phyloP scores from a whole-genome alignment of 2,113 vertebrate species.

The Paralichthys olivaceus region DNA sequence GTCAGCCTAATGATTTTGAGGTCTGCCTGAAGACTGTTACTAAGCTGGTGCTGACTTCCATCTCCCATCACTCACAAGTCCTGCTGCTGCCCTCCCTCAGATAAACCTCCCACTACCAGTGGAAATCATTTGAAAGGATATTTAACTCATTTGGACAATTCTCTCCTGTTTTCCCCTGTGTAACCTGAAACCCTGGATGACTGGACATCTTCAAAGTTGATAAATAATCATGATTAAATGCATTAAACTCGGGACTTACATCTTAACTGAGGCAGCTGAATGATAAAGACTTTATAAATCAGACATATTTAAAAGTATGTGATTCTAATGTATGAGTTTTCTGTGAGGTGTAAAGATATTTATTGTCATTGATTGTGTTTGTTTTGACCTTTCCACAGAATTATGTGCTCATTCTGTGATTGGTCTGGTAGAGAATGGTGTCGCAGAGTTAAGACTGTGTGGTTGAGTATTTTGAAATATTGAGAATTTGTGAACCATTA shows the following conservation, averaged over 20 bases:
- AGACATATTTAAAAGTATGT: constrained; percentile 41
- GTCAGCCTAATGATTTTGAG: constrained; percentile 45
- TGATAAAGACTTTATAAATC: constrained; percentile 15
- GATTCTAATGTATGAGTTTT: constrained; percentile 38
- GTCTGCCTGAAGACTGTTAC: constrained; percentile 29
- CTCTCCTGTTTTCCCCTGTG: neutral
- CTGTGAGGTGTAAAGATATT: constrained; percentile 40
- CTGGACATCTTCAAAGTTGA: constrained; percentile 18
- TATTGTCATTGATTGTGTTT: constrained; percentile 28
- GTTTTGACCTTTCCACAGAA: constrained; percentile 27
- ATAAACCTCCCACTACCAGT: constrained; percentile 21
- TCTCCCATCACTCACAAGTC: constrained; percentile 38
- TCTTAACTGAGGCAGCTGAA: constrained; percentile 58
- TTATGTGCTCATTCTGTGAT: neutral
- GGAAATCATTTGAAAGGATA: constrained; percentile 37
- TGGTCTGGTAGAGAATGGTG: constrained; percentile 10
- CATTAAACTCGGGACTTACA: constrained; percentile 26
- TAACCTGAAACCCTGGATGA: constrained; percentile 13
- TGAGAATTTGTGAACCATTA: constrained; percentile 14
- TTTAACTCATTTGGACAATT: constrained; percentile 21
- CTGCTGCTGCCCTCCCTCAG: constrained; percentile 20
- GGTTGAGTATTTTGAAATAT: constrained; percentile 18
- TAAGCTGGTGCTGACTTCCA: constrained; percentile 42
- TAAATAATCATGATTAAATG: constrained; percentile 29
- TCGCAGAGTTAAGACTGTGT: constrained; percentile 23